Percentiles rank a stretch among this genome's conserved stretches.
Conservation (phyloP, 2,888 invertebrate species). For the Altica lythri region DNA sequence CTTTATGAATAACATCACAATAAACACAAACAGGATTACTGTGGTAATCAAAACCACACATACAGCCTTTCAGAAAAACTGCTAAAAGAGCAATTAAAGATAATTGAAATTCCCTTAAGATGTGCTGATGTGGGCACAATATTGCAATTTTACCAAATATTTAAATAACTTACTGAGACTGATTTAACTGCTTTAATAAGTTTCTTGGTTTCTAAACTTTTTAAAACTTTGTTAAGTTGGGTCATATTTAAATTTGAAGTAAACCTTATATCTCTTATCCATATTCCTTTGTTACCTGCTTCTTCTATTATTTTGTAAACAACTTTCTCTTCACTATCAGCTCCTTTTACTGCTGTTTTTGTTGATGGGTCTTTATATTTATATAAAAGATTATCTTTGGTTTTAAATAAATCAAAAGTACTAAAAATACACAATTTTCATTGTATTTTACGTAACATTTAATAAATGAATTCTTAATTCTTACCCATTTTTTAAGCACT, state of each 20-base stretch:
- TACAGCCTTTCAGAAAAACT: too few species aligned
- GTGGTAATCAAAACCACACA: too few species aligned
- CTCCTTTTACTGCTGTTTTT: constrained; percentile 73
- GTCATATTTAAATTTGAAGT: constrained; percentile 89
- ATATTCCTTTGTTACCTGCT: constrained; percentile 94
- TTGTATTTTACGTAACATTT: too few species aligned
- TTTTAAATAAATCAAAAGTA: constrained; percentile 61
- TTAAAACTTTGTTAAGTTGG: constrained; percentile 89
- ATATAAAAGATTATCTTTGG: constrained; percentile 62
- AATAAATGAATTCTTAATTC: too few species aligned
- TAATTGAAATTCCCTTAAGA: too few species aligned
- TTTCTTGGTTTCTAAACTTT: constrained; percentile 92
- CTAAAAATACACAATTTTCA: too few species aligned
- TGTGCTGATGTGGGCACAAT: too few species aligned
- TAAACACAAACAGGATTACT: too few species aligned
- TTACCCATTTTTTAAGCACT: constrained; percentile 75
- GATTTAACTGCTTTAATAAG: constrained; percentile 96
- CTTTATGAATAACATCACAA: too few species aligned
- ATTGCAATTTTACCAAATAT: too few species aligned
- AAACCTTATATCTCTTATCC: constrained; percentile 92
- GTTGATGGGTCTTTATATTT: constrained; percentile 75
- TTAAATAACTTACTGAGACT: constrained; percentile 76
- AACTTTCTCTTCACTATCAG: constrained; percentile 91
- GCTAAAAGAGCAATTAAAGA: too few species aligned
- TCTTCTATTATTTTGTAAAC: constrained; percentile 94